Evolutionary conservation across 2,888 invertebrate genomes (phyloP).

Genomic region (Nomada goodeniana): DNA sequence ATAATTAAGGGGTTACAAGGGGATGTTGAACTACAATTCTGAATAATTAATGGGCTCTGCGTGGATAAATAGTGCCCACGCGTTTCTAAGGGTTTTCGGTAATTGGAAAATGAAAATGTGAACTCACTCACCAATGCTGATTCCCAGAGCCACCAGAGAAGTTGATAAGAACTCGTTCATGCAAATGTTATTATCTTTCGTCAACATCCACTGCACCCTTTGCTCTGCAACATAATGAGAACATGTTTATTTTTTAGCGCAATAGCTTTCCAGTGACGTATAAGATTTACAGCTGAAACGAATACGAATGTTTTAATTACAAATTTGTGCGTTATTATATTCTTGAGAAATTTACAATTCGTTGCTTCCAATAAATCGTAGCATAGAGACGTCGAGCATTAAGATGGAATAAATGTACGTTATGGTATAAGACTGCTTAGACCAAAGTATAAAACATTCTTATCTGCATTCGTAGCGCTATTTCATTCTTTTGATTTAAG

Average conservation of each 20-base stretch:
- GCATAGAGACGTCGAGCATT: too few relatives aligned
- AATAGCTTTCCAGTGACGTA: too few relatives aligned
- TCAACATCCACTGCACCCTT: background rate
- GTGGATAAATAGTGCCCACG: too few relatives aligned
- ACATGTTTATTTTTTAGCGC: background rate
- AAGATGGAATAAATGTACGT: background rate
- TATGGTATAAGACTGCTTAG: constrained; percentile 3
- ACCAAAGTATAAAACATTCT: constrained; percentile 43
- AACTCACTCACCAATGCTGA: constrained; percentile 16
- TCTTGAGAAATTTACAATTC: constrained; percentile 1
- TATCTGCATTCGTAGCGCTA: constrained; percentile 20
- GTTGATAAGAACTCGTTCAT: background rate
- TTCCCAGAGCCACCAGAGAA: background rate
- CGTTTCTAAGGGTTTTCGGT: too few relatives aligned
- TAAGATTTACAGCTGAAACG: background rate
- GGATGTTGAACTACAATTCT: too few relatives aligned
- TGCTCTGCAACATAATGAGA: constrained; percentile 23
- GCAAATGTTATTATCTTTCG: constrained; percentile 10
- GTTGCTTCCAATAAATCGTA: too few relatives aligned
- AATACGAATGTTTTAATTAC: background rate
- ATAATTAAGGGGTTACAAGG: too few relatives aligned
- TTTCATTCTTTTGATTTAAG: constrained; percentile 48
- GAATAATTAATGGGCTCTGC: too few relatives aligned
- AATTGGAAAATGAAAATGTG: background rate
- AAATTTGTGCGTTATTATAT: background rate